These are phyloP conservation scores for Orientallactaga bullata DNA, from an alignment of 2,113 vertebrate genomes.

Conservation along the genomic window DNA sequence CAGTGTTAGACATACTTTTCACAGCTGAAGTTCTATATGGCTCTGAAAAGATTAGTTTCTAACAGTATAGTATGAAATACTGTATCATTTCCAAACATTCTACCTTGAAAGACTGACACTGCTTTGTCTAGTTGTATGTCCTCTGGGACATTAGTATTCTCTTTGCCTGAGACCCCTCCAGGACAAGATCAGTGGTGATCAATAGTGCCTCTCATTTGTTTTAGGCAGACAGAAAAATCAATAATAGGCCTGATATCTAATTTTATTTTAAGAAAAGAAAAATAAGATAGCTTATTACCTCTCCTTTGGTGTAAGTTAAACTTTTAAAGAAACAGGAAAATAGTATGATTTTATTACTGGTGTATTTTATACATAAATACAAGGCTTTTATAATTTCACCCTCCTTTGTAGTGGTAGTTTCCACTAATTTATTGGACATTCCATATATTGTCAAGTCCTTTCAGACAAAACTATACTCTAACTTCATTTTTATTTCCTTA, in stretches of 20 bases:
- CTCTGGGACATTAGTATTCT: slow-evolving; percentile 83
- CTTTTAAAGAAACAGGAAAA: slow-evolving; percentile 47
- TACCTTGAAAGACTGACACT: slow-evolving; percentile 77
- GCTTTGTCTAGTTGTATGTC: slow-evolving; percentile 74
- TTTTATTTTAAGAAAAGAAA: slow-evolving; percentile 83
- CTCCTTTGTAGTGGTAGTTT: slow-evolving; percentile 40
- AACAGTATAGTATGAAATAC: slow-evolving; percentile 72
- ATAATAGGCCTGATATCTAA: slow-evolving; percentile 84
- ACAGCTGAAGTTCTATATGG: slow-evolving; percentile 79
- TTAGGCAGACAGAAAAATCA: slow-evolving; percentile 87
- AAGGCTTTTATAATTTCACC: slow-evolving; percentile 18
- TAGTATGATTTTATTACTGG: slow-evolving; percentile 22
- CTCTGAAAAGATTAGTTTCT: slow-evolving; percentile 68
- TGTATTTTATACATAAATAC: background rate
- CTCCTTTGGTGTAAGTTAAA: slow-evolving; percentile 52
- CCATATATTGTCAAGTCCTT: slow-evolving; percentile 50
- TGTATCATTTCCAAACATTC: slow-evolving; percentile 57
- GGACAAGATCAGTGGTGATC: slow-evolving; percentile 88
- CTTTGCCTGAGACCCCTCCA: slow-evolving; percentile 86
- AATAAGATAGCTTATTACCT: slow-evolving; percentile 66
- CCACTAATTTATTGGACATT: slow-evolving; percentile 5
- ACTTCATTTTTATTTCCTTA: slow-evolving; percentile 28
- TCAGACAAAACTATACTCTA: slow-evolving; percentile 15
- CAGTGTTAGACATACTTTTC: slow-evolving; percentile 86
- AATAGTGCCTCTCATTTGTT: slow-evolving; percentile 87